Conservation (phyloP, 2,797 vertebrate species). For the Poeciliopsis turneri region DNA sequence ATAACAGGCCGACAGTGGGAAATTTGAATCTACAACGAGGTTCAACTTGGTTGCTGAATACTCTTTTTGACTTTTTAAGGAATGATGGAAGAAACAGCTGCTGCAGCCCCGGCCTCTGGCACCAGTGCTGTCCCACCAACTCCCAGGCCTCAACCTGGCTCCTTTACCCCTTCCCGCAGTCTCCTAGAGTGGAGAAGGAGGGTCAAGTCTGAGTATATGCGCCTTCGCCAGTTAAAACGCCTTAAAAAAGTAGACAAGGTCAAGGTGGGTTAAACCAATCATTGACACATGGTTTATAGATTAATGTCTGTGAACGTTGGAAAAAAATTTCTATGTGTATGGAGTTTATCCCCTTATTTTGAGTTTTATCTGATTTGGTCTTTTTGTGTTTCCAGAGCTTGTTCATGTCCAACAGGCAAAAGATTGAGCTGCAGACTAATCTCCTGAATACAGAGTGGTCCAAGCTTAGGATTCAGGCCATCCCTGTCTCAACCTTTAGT, state of each 20-base stretch:
- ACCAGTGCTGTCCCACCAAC: slow-evolving; percentile 50
- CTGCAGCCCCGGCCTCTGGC: slow-evolving; percentile 37
- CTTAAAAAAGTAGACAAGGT: slow-evolving; percentile 93
- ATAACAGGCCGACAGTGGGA: not conserved
- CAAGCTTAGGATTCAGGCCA: slow-evolving; percentile 89
- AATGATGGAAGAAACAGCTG: slow-evolving; percentile 71
- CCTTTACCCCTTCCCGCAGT: slow-evolving; percentile 78
- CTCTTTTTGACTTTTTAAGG: slow-evolving; percentile 26
- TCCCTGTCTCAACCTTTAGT: slow-evolving; percentile 84
- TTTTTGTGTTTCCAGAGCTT: slow-evolving; percentile 79
- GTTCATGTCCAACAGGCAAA: slow-evolving; percentile 91
- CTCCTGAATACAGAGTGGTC: slow-evolving; percentile 93
- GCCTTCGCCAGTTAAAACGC: slow-evolving; percentile 92
- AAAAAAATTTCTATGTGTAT: not conserved
- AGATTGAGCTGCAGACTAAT: slow-evolving; percentile 89
- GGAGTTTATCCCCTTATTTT: not conserved
- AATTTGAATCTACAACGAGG: not conserved
- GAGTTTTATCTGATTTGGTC: slow-evolving; percentile 12
- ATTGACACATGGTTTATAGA: too few species aligned
- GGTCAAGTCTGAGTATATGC: slow-evolving; percentile 97
- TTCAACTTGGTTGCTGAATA: slow-evolving; percentile 7
- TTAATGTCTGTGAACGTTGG: too few species aligned
- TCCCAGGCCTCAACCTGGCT: slow-evolving; percentile 49
- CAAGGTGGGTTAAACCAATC: slow-evolving; percentile 80
- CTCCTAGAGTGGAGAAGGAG: slow-evolving; percentile 93